Base-by-base conservation (phyloP, 2,888 invertebrate species). In the Lasius platythorax region DNA sequence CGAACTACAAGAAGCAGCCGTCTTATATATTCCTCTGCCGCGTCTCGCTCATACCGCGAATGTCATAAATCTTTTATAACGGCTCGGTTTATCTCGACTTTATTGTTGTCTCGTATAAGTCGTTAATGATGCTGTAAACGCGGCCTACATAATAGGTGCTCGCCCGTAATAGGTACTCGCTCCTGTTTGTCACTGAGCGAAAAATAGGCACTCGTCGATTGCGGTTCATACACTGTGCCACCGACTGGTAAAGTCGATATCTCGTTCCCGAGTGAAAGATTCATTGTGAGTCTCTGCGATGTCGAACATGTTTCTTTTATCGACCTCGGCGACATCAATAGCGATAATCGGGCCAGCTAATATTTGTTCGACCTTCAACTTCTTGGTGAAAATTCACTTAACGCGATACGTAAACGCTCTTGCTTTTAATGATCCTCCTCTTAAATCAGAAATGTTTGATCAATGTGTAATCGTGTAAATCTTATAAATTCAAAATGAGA, bases 51-150 rank as follows among this genome's bases (percentile, higher is more conserved):
- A 15, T 61, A 56, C 23, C 84, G 33, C 43, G 67, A 56, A 50
- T 84, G 81, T 90, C 92, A 88, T 93, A 93, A 94, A 94, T 94
- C 92, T 92, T 91, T 92, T 92, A 91, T 90, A 91, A 53, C 50
- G 85, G 88, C 79, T 79, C 74, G 82, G 87, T 93, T 93, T 92
- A 93, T 94, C 92, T 91, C 91, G 84, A 85, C 91, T 92, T 93
- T 92, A 92, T 90, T 91, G 92, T 91, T 89, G 91, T 89, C 91
- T 92, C 93, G 92, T 94, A 91, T 88, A 93, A 93, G 92, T 92
- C 91, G 91, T 93, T 93, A 92, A 94, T 93, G 93, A 93, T 91
- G 92, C 91, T 90, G 89, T 94, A 92, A 93, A 93, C 85, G 90
- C 37, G 70, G 46, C 81, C 83, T 85, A 84, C 78, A 85, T 88